Evolutionary conservation across 2,888 invertebrate species (phyloP).

Genomic region (Anticlea derivata): DNA sequence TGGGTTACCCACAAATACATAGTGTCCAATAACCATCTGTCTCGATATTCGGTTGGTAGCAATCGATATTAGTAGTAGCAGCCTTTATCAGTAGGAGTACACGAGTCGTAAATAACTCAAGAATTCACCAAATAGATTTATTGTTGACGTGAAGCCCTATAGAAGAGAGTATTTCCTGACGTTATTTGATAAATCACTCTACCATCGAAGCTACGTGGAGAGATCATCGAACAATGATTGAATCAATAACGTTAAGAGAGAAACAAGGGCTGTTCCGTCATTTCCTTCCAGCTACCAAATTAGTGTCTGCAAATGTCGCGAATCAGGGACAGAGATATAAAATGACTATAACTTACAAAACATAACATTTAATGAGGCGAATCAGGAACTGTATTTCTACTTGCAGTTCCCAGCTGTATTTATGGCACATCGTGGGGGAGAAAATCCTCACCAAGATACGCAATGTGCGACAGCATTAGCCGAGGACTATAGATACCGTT

Average conservation of each 20-base stretch:
- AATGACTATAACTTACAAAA: constrained; percentile 37
- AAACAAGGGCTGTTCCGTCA: neutral
- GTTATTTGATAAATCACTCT: too few species aligned
- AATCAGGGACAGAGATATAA: constrained; percentile 39
- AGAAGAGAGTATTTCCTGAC: too few species aligned
- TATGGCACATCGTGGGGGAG: neutral
- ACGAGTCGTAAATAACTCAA: too few species aligned
- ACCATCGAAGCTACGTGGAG: too few species aligned
- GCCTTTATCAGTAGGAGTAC: too few species aligned
- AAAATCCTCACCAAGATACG: neutral
- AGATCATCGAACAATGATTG: constrained; percentile 8
- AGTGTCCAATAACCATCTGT: too few species aligned
- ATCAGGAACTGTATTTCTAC: constrained; percentile 22
- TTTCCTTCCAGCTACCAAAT: constrained; percentile 28
- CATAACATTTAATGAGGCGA: constrained; percentile 33
- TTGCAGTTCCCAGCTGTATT: constrained; percentile 1
- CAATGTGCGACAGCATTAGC: constrained; percentile 2
- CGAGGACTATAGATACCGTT: neutral
- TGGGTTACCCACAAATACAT: too few species aligned
- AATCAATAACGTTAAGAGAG: constrained; percentile 11
- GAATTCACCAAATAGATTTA: too few species aligned
- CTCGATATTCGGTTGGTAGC: too few species aligned
- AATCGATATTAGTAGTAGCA: too few species aligned
- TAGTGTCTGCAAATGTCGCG: constrained; percentile 29
- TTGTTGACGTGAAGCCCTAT: too few species aligned